Base-by-base conservation (phyloP, 1,140 invertebrate species). In the Drosophila novamexicana region DNA sequence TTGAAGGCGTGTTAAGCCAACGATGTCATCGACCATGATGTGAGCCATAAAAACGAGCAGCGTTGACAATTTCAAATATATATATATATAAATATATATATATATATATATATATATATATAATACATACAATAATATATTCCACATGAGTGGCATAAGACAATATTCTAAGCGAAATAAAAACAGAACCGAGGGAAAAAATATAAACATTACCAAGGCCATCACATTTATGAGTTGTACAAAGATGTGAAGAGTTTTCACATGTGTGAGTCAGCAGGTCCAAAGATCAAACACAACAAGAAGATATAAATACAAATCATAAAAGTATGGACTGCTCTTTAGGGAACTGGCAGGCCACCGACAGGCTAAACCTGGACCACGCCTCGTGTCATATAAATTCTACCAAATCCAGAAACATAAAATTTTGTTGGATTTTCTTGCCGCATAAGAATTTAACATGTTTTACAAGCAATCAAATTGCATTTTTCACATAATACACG, bases 401-500 rank as follows among this genome's bases (percentile, higher is more conserved):
- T 76, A 68, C 50, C 73, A 81, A 88, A 89, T 89, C 77, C 74
- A 63, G 69, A 57, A 63, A 68, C 84, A 88, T 88, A 78, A 88
- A 88, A 83, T 61, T 53, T 44, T 64, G 44, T 66, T 47, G 62
- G 18, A 47, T 66, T 44, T 74, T 80, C 73, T 74, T 70, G 79
- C 62, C 82, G 72, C 83, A 75, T 79, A 69, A 79, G 82, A 85
- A 89, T 73, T 75, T 72, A 80, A 89, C 84, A 88, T 88, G 84
- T 89, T 88, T 88, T 82, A 88, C 84, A 88, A 89, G 84, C 80
- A 84, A 89, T 89, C 82, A 89, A 88, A 88, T 88, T 89, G 84
- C 84, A 89, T 89, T 89, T 88, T 82, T 83, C 84, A 88, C 83
- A 88, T 81, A 73, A 72, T 88, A 78, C 80, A 52, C 49, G 37